Percentiles rank a stretch among this genome's conserved stretches.
Conservation (phyloP, 2,113 vertebrate genomes). For the Ciconia stormi region DNA sequence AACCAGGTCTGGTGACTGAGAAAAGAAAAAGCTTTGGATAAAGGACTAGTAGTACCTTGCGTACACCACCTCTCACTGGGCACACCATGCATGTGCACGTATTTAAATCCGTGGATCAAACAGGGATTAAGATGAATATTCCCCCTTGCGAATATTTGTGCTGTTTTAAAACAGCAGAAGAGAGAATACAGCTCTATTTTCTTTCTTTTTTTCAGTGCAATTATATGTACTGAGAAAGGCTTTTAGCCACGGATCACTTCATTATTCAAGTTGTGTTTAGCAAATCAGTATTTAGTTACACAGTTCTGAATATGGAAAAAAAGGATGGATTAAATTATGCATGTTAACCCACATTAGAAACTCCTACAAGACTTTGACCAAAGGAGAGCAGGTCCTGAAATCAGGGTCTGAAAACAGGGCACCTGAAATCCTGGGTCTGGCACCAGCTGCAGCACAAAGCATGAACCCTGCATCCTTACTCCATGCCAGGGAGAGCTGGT, state of each 20-base stretch:
- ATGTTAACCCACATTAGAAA: not conserved
- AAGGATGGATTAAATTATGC: not conserved
- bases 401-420: not conserved
- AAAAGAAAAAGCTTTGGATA: not conserved
- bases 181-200: not conserved
- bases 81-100: fast-evolving
- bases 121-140: not conserved
- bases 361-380: not conserved
- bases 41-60: not conserved
- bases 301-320: not conserved
- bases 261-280: not conserved
- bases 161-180: not conserved
- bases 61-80: not conserved
- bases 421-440: not conserved
- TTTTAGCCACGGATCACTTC: not conserved
- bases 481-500: fast-evolving
- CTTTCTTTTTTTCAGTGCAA: not conserved
- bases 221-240: not conserved
- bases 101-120: not conserved
- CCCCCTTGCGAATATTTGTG: not conserved
- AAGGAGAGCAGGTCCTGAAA: not conserved
- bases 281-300: constrained; percentile 22
- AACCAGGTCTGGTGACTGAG: not conserved
- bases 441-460: not conserved
- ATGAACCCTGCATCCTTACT: not conserved